A percentile compares a stretch with the other conserved stretches of the same genome.
Conservation (phyloP, 2,113 vertebrate species). For the Callithrix jacchus region DNA sequence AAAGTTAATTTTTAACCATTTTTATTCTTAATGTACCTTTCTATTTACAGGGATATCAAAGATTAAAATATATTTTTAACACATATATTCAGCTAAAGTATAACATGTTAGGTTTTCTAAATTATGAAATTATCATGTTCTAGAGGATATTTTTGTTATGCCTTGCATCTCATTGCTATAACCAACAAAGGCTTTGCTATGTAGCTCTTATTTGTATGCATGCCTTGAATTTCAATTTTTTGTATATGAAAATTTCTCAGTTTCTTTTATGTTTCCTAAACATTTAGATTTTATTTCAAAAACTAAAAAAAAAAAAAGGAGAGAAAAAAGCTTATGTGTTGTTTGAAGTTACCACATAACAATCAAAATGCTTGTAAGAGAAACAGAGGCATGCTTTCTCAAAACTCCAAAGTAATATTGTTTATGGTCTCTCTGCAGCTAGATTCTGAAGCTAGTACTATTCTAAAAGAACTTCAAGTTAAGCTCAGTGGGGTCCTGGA, state of each 20-base stretch:
- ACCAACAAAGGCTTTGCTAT: constrained; percentile 29
- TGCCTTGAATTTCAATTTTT: neutral
- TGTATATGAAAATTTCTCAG: neutral
- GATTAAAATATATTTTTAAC: neutral
- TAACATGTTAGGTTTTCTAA: neutral
- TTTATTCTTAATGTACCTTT: neutral
- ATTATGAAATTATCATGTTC: neutral
- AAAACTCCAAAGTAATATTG: constrained; percentile 18
- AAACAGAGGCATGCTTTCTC: neutral
- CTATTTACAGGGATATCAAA: neutral
- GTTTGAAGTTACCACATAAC: neutral
- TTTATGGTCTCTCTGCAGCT: constrained; percentile 86
- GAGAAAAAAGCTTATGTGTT: neutral
- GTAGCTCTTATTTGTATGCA: constrained; percentile 61
- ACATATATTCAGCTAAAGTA: neutral
- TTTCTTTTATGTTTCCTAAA: constrained; percentile 19
- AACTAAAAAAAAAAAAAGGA: neutral
- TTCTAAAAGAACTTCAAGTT: constrained; percentile 96
- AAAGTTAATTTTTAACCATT: neutral
- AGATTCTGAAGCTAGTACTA: constrained; percentile 93
- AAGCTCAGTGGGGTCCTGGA: constrained; percentile 94
- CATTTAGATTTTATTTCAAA: constrained; percentile 69
- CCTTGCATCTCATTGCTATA: constrained; percentile 14
- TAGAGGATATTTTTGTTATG: neutral
- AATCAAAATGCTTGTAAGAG: neutral